phyloP scores from a whole-genome alignment of 2,888 invertebrate genomes.

The Ectemnius continuus region DNA sequence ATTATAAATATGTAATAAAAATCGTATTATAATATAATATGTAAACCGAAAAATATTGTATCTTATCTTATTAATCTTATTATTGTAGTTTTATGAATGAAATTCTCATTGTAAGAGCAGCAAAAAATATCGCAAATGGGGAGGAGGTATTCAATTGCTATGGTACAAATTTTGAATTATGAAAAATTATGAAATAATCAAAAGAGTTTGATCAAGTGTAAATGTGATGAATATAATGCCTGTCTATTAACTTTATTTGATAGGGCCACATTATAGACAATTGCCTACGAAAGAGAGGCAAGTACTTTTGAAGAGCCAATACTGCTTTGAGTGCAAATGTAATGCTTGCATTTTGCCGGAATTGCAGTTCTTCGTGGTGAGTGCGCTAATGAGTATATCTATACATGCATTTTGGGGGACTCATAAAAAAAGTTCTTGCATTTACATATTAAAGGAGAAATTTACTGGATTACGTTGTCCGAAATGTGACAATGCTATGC shows the following conservation, averaged over 20 bases:
- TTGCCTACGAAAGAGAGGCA: conserved; percentile 82
- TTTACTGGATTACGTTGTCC: conserved; percentile 76
- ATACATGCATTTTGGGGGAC: too few relatives aligned
- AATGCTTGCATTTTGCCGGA: conserved; percentile 81
- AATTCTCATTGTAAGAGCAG: conserved; percentile 85
- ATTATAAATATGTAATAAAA: conserved; percentile 84
- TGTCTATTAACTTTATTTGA: conserved; percentile 9
- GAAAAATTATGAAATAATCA: neutral
- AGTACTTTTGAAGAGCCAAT: conserved; percentile 83
- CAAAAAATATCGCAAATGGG: conserved; percentile 82
- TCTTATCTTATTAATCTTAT: conserved; percentile 79
- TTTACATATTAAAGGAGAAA: conserved; percentile 71
- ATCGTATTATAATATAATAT: neutral
- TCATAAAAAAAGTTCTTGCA: neutral
- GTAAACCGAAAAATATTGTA: conserved; percentile 73
- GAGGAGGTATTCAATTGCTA: conserved; percentile 92
- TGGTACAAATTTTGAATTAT: conserved; percentile 76
- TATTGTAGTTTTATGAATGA: conserved; percentile 84
- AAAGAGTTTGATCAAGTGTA: neutral
- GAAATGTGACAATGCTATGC: conserved; percentile 74
- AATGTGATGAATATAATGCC: neutral
- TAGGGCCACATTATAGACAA: conserved; percentile 85
- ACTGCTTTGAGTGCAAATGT: conserved; percentile 90
- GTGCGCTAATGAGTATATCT: neutral
- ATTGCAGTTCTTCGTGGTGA: conserved; percentile 67